A percentile compares a stretch with the other conserved stretches of the same genome.
Evolutionary conservation across 2,113 vertebrate species (phyloP).

Genomic region (Elaphurus davidianus): DNA sequence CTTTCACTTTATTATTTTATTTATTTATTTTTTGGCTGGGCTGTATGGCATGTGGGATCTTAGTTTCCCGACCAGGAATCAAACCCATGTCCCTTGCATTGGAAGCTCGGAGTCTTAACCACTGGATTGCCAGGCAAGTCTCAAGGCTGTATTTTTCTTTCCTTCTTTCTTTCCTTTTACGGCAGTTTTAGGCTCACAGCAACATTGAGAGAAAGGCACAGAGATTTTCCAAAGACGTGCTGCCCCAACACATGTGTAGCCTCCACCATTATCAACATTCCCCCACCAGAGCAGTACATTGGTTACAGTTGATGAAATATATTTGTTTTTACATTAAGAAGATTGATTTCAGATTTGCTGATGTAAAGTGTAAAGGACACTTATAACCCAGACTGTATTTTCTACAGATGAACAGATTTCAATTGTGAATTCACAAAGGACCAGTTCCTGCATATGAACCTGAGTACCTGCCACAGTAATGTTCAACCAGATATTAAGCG

Average conservation of each 20-base stretch:
- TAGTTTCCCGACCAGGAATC: no score
- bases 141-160: no score
- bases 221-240: background rate
- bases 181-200: background rate
- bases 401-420: background rate
- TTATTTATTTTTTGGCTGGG: no score
- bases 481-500: background rate
- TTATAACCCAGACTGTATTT: background rate
- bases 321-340: background rate
- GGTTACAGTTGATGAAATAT: background rate
- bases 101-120: no score
- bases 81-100: no score
- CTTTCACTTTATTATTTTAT: background rate
- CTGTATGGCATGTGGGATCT: no score
- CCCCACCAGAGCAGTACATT: background rate
- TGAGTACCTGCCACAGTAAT: background rate
- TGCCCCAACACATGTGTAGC: background rate
- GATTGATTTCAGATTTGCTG: background rate
- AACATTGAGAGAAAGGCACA: background rate
- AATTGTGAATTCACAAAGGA: background rate
- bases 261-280: background rate
- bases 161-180: background rate
- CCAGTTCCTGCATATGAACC: background rate
- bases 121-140: no score
- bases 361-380: background rate